Conservation (phyloP, 2,113 vertebrate genomes). For the Pollachius pollachius region DNA sequence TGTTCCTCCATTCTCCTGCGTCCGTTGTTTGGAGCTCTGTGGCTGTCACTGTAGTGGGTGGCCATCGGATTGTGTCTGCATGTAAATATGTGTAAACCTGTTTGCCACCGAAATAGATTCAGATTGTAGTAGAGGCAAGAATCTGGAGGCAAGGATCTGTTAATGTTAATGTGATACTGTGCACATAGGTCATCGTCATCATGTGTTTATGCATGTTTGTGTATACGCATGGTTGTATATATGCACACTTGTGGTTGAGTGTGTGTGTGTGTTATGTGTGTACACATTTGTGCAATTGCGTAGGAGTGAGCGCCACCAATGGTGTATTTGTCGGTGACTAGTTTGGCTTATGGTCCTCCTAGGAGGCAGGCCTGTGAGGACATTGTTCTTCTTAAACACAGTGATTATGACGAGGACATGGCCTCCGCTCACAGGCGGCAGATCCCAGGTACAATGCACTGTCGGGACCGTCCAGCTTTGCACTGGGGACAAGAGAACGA, state of each 20-base stretch:
- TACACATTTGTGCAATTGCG: slow-evolving; percentile 26
- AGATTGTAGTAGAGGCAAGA: background rate
- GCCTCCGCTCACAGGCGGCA: slow-evolving; percentile 25
- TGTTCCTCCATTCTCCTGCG: slow-evolving; percentile 4
- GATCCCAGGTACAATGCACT: slow-evolving; percentile 32
- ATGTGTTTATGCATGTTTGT: background rate
- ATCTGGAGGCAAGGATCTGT: background rate
- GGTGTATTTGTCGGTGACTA: slow-evolving; percentile 30
- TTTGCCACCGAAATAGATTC: background rate
- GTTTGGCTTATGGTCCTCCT: slow-evolving; percentile 28
- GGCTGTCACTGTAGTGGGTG: slow-evolving; percentile 6
- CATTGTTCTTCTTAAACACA: slow-evolving; percentile 59
- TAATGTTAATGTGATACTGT: background rate
- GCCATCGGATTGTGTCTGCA: slow-evolving; percentile 5
- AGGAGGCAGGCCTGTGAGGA: slow-evolving; percentile 44
- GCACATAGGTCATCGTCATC: background rate
- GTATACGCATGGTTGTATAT: slow-evolving; percentile 12
- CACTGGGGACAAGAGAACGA: no score
- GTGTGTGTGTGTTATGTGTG: slow-evolving; percentile 25
- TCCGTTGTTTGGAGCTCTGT: slow-evolving; percentile 10
- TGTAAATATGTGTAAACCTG: slow-evolving; percentile 16
- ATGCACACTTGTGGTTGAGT: slow-evolving; percentile 14
- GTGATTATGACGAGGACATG: slow-evolving; percentile 48
- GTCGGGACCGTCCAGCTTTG: no score
- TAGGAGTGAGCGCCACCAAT: slow-evolving; percentile 8